phyloP scores from a whole-genome alignment of 2,888 invertebrate genomes.

The Gari tellinella region DNA sequence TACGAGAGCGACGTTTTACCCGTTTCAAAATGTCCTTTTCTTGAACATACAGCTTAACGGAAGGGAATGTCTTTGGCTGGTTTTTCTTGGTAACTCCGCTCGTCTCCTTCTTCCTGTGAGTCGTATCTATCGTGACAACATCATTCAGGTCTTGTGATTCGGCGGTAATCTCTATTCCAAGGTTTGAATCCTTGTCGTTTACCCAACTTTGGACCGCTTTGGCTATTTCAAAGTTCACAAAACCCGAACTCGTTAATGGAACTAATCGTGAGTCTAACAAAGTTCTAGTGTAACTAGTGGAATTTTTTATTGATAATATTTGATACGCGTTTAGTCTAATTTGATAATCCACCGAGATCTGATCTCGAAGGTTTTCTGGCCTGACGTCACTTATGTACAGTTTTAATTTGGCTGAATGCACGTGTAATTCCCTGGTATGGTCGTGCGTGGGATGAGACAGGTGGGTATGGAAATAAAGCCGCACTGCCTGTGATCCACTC shows the following conservation, averaged over 20 bases:
- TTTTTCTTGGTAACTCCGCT: slow-evolving; percentile 7
- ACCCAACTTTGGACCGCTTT: slow-evolving; percentile 58
- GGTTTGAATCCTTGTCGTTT: slow-evolving; percentile 46
- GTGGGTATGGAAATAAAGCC: slow-evolving; percentile 40
- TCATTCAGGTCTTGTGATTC: slow-evolving; percentile 55
- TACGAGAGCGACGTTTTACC: slow-evolving; percentile 57
- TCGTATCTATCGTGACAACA: slow-evolving; percentile 38
- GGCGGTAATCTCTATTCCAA: slow-evolving; percentile 57
- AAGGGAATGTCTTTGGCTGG: slow-evolving; percentile 27
- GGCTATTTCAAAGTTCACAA: slow-evolving; percentile 56
- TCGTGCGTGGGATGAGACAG: slow-evolving; percentile 47
- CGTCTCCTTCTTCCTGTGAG: not conserved
- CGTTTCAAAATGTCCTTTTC: slow-evolving; percentile 61
- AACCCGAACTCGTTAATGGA: slow-evolving; percentile 33
- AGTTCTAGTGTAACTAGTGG: slow-evolving; percentile 45
- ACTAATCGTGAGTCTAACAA: slow-evolving; percentile 59
- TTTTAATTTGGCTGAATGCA: slow-evolving; percentile 56
- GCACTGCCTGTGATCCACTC: slow-evolving; percentile 31
- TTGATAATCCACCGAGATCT: slow-evolving; percentile 52
- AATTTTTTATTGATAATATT: slow-evolving; percentile 48
- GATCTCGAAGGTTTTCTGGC: slow-evolving; percentile 52
- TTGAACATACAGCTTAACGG: slow-evolving; percentile 54
- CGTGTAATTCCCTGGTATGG: slow-evolving; percentile 40
- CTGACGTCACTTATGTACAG: slow-evolving; percentile 35
- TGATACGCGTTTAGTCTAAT: slow-evolving; percentile 54